Percentiles rank a stretch among this genome's conserved stretches.
These are phyloP conservation scores for Poliocrania exsul DNA, from an alignment of 2,797 vertebrate genomes.

Conservation along the genomic window DNA sequence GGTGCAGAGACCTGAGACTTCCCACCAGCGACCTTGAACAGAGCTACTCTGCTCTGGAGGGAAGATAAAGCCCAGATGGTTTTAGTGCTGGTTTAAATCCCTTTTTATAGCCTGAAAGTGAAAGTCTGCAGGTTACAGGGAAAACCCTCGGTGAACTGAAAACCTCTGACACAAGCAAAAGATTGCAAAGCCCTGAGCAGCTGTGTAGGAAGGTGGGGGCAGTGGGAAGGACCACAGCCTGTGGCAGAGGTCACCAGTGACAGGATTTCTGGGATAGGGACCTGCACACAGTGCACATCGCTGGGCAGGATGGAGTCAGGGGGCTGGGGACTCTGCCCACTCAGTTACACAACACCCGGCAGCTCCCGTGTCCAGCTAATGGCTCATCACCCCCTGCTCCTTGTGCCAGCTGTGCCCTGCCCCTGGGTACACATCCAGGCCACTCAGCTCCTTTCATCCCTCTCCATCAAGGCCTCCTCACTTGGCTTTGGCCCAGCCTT, in stretches of 20 bases:
- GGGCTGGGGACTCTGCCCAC: background rate
- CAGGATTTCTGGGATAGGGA: background rate
- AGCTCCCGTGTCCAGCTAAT: rapidly evolving
- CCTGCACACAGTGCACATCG: too few species aligned
- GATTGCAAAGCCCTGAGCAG: background rate
- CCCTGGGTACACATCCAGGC: rapidly evolving
- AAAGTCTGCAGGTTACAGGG: background rate
- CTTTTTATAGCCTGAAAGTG: background rate
- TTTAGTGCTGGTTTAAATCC: background rate
- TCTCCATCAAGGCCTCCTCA: background rate
- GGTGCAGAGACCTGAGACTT: background rate
- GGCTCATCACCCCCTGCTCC: background rate
- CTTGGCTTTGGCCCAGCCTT: background rate
- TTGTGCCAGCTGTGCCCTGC: background rate
- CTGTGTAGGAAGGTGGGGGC: background rate
- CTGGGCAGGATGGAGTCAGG: background rate
- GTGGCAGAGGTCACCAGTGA: rapidly evolving
- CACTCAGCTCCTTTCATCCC: background rate
- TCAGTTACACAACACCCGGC: rapidly evolving
- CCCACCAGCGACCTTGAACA: background rate
- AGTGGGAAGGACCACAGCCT: background rate
- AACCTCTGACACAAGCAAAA: background rate
- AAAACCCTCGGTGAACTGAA: background rate
- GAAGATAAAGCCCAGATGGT: background rate
- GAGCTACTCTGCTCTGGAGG: background rate